phyloP scores from a whole-genome alignment of 2,797 vertebrate genomes.

The Falco cherrug region DNA sequence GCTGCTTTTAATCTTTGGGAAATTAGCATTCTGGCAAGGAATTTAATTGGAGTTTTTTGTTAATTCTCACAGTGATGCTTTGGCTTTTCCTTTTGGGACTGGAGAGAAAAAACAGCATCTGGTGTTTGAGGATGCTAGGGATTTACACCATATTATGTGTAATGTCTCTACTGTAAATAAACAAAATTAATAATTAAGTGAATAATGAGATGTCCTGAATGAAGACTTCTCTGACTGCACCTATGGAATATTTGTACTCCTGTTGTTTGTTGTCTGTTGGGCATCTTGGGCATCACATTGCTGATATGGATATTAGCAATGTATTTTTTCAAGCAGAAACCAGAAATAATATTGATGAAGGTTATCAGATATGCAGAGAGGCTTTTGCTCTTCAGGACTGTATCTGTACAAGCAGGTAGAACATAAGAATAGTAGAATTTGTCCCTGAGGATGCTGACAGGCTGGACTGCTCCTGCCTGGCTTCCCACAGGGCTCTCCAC shows the following conservation, averaged over 20 bases:
- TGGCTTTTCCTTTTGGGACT: conserved; percentile 74
- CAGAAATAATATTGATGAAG: conserved; percentile 59
- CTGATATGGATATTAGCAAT: conserved; percentile 28
- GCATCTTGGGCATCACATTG: neutral
- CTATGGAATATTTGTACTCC: neutral
- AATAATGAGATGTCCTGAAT: conserved; percentile 73
- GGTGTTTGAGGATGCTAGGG: conserved; percentile 77
- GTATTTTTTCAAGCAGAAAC: conserved; percentile 55
- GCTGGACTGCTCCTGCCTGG: neutral
- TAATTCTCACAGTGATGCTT: conserved; percentile 77
- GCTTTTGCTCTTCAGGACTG: conserved; percentile 21
- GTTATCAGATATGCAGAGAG: conserved; percentile 60
- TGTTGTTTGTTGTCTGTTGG: neutral
- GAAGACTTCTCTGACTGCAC: conserved; percentile 49
- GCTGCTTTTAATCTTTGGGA: conserved; percentile 69
- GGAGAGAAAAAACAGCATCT: conserved; percentile 76
- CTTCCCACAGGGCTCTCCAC: neutral
- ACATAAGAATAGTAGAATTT: neutral
- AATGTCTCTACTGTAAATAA: conserved; percentile 81
- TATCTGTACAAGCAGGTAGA: neutral
- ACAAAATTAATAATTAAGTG: conserved; percentile 79
- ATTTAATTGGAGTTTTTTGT: conserved; percentile 80
- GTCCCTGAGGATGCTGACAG: neutral
- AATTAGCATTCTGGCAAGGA: conserved; percentile 76
- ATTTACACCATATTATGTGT: conserved; percentile 76